phyloP scores from a whole-genome alignment of 2,113 vertebrate genomes.

The Pontoporia blainvillei region DNA sequence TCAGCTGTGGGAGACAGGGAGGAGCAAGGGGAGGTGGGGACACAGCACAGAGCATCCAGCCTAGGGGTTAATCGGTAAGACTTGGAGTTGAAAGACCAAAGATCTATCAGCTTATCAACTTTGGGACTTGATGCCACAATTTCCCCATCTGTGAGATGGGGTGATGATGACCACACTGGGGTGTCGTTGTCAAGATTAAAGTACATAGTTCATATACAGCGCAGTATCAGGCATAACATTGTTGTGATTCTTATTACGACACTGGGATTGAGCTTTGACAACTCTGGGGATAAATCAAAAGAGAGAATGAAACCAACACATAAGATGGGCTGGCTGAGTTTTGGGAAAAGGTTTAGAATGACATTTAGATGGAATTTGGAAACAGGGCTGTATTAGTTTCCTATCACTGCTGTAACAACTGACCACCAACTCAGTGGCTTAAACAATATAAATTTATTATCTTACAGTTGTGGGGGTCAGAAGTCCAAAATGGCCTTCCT shows the following conservation, averaged over 20 bases:
- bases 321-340: background rate
- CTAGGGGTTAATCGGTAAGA: background rate
- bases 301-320: background rate
- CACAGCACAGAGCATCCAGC: rapidly evolving
- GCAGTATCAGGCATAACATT: background rate
- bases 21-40: background rate
- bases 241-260: background rate
- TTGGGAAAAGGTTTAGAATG: background rate
- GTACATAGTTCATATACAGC: background rate
- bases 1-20: background rate
- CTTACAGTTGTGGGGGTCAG: background rate
- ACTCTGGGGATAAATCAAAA: background rate
- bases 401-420: background rate
- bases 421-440: background rate
- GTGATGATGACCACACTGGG: background rate
- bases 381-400: background rate
- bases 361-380: background rate
- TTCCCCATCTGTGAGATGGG: background rate
- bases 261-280: background rate
- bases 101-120: background rate
- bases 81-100: background rate
- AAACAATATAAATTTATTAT: background rate
- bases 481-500: background rate
- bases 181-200: background rate
- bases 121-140: background rate